These are phyloP conservation scores for Phenacoccus solenopsis DNA, from an alignment of 1,140 invertebrate genomes.

Conservation along the genomic window DNA sequence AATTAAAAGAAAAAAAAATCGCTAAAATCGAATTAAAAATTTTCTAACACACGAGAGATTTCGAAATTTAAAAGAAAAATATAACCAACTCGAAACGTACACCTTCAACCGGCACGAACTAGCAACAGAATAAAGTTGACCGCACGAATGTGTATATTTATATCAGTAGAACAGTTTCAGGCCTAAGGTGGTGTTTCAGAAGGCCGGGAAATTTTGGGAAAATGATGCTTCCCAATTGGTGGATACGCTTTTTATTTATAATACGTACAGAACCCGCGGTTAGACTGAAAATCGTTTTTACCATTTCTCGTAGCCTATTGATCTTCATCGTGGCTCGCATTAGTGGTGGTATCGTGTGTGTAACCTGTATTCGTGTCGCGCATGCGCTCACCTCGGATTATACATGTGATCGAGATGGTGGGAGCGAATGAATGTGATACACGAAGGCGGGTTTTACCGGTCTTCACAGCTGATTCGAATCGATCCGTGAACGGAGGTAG, in stretches of 20 bases:
- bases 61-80: not conserved
- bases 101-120: conserved; percentile 9
- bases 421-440: not conserved
- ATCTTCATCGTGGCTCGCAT: conserved; percentile 12
- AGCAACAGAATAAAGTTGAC: not conserved
- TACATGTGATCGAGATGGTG: not conserved
- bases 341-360: not conserved
- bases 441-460: not conserved
- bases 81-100: not conserved
- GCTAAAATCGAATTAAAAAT: not conserved
- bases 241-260: not conserved
- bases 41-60: not conserved
- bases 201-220: conserved; percentile 12
- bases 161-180: conserved; percentile 2
- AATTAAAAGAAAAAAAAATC: not conserved
- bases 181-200: not conserved
- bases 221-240: conserved; percentile 8
- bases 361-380: not conserved
- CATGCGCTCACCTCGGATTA: not conserved
- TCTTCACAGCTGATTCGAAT: not conserved
- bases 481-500: no score
- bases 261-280: not conserved
- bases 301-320: conserved; percentile 12
- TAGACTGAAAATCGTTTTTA: conserved; percentile 5
- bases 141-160: conserved; percentile 1